Percentiles rank a stretch among this genome's conserved stretches.
These are phyloP conservation scores for Nothocercus julius DNA, from an alignment of 2,113 vertebrate species.

Conservation along the genomic window DNA sequence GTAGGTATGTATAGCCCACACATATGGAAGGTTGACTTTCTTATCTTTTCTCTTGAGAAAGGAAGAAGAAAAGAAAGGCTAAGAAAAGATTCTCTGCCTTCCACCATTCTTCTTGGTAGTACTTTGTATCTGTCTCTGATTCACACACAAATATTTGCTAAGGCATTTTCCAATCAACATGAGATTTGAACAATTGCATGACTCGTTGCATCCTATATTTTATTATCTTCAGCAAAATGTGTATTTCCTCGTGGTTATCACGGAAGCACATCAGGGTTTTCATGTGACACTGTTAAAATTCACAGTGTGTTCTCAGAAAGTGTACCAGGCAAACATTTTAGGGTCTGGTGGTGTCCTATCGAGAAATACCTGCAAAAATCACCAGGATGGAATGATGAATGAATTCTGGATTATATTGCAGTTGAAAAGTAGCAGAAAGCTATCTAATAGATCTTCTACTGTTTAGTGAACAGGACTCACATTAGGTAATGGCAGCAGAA, in stretches of 20 bases:
- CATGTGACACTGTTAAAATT: slow-evolving; percentile 22
- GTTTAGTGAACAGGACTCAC: slow-evolving; percentile 56
- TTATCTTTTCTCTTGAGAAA: neutral
- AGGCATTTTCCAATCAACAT: neutral
- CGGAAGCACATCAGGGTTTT: neutral
- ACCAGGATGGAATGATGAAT: slow-evolving; percentile 38
- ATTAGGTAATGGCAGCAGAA: slow-evolving; percentile 63
- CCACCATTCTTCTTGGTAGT: neutral
- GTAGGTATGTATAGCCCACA: neutral
- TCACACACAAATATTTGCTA: slow-evolving; percentile 2
- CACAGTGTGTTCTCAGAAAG: neutral
- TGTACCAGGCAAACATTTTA: slow-evolving; percentile 8
- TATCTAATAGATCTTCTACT: slow-evolving; percentile 59
- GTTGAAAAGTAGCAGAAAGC: slow-evolving; percentile 54
- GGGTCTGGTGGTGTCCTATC: slow-evolving; percentile 12
- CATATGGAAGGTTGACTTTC: neutral
- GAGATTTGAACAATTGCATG: neutral
- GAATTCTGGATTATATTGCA: slow-evolving; percentile 31
- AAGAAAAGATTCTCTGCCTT: neutral
- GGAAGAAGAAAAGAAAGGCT: neutral
- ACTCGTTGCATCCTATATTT: slow-evolving; percentile 9
- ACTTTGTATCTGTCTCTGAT: neutral
- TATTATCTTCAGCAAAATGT: slow-evolving; percentile 33
- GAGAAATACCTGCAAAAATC: slow-evolving; percentile 25
- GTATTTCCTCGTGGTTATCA: neutral